Evolutionary conservation across 2,113 vertebrate species (phyloP).

Genomic region (Coptodon rendalli): DNA sequence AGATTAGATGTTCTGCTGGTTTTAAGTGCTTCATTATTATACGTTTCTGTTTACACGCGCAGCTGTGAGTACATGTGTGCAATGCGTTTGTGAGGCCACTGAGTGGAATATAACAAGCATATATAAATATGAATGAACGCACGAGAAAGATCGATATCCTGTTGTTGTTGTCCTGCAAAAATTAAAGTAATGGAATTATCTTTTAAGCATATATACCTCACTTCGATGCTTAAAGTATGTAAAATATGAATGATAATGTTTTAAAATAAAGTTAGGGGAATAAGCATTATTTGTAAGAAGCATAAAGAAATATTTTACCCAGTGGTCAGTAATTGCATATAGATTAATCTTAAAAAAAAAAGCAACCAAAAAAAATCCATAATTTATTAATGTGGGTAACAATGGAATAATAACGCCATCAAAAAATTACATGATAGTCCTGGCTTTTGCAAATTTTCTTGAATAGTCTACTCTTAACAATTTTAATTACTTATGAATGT

Average conservation of each 20-base stretch:
- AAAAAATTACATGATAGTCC: not conserved
- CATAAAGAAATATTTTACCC: not conserved
- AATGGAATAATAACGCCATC: not conserved
- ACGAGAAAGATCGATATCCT: not conserved
- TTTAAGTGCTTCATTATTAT: not conserved
- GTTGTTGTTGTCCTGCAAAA: not conserved
- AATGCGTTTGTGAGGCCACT: not conserved
- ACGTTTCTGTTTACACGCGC: not conserved
- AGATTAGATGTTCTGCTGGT: not conserved
- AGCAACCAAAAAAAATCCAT: not conserved
- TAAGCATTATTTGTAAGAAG: not conserved
- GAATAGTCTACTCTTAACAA: not conserved
- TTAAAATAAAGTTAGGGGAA: not conserved
- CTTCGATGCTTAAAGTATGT: not conserved
- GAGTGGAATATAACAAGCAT: not conserved
- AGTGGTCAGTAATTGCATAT: not conserved
- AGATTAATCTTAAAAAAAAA: not conserved
- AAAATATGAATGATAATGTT: not conserved
- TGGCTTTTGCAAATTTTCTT: not conserved
- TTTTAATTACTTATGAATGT: not conserved
- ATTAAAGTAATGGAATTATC: not conserved
- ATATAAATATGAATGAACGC: not conserved
- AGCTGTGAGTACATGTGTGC: not conserved
- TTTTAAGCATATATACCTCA: not conserved
- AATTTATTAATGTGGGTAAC: not conserved